Percentiles rank a stretch among this genome's conserved stretches.
Conservation (phyloP, 2,888 invertebrate species). For the Eupithecia tripunctaria region DNA sequence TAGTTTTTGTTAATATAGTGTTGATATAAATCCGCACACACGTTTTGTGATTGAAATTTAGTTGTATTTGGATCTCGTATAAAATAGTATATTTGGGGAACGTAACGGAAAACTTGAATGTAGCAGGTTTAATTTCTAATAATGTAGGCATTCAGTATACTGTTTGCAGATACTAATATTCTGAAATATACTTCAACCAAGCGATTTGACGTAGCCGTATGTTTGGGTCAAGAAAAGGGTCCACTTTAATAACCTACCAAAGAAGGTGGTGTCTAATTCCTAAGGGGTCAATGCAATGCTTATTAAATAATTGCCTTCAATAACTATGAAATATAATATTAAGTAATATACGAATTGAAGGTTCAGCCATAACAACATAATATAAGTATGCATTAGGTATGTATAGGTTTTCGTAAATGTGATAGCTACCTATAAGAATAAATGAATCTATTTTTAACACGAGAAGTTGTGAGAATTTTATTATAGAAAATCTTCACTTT, state of each 20-base stretch:
- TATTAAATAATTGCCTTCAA: slow-evolving; percentile 36
- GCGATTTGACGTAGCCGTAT: background rate
- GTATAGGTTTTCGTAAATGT: slow-evolving; percentile 37
- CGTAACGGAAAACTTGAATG: background rate
- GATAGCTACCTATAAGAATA: slow-evolving; percentile 34
- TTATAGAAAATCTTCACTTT: background rate
- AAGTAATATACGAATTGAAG: slow-evolving; percentile 2
- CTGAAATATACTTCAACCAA: background rate
- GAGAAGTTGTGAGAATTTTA: background rate
- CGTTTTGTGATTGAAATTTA: slow-evolving; percentile 35
- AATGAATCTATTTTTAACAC: slow-evolving; percentile 7
- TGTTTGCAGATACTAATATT: background rate
- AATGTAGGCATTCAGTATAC: background rate
- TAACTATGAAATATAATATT: slow-evolving; percentile 10
- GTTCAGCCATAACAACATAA: slow-evolving; percentile 25
- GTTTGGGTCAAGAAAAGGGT: background rate
- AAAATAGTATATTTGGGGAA: slow-evolving; percentile 38
- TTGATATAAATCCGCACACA: slow-evolving; percentile 21
- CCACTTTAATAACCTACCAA: background rate
- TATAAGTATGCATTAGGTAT: slow-evolving; percentile 14
- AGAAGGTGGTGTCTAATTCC: background rate
- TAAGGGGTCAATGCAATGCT: background rate
- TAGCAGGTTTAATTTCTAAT: background rate
- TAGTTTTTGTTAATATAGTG: slow-evolving; percentile 1
- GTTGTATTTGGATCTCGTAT: slow-evolving; percentile 48